Evolutionary conservation across 2,797 vertebrate genomes (phyloP), one percentile per base, ranked within the genome.

Genomic region (Sebastes vulpes): DNA sequence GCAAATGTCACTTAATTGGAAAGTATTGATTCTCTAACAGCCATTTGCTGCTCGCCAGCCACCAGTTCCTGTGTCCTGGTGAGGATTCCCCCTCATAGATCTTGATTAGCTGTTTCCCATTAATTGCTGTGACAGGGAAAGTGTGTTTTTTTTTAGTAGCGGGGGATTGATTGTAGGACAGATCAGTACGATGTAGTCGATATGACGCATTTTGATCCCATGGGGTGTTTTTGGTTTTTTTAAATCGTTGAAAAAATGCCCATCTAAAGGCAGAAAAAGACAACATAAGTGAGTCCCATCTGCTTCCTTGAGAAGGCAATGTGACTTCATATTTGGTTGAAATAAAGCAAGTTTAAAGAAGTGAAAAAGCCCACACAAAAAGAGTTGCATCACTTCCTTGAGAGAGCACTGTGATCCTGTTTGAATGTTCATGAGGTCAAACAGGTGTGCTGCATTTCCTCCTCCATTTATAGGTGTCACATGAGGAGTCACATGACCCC

Each of bases 61-160:
- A 78, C 89, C 89, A 92, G 84, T 93, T 68, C 46, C 9, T 32
- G 69, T 61, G 65, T 82, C 81, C 81, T 79, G 66, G 65, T 77
- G 86, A 79, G 74, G 83, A 85, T 86, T 81, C 72, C 79, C 70
- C 53, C 64, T 73, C 75, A 90, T 84, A 77, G 81, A 89, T 88
- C 91, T 90, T 85, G 85, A 94, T 94, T 90, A 93, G 82, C 79
- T 21, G 71, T 72, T 88, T 89, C 80, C 57, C 25, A 89, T 87
- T 82, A 90, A 90, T 90, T 87, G 71, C 77, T 6, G 56, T 61
- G 79, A 88, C 54, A 46, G 67, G 80, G 65, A 64, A 31, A 61
- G 67, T 31, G 9, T 61, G 52, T 72, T 68, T 72, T 65, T 53
- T 53, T 20, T 20, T 2, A 9, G 18, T 23, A 26, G 3, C 4